phyloP scores from a whole-genome alignment of 2,888 invertebrate species.

The Polyommatus iphigenia region DNA sequence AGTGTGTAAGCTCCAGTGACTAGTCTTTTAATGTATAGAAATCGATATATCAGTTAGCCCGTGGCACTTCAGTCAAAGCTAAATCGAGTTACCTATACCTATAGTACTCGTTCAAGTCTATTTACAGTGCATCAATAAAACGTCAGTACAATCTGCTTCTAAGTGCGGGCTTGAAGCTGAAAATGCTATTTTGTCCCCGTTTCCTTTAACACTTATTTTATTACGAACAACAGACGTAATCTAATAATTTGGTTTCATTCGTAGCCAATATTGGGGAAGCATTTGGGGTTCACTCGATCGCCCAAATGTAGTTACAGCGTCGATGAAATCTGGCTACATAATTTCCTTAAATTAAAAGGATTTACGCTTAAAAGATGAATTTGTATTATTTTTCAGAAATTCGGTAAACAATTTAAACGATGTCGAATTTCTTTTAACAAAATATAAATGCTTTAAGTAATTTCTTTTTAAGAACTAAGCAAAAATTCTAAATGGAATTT shows the following conservation, averaged over 20 bases:
- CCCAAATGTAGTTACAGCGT: background rate
- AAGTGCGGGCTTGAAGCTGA: conserved; percentile 41
- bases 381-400: background rate
- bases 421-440: background rate
- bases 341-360: background rate
- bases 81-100: conserved; percentile 28
- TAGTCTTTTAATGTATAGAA: no score
- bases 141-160: conserved; percentile 42
- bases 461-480: background rate
- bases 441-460: background rate
- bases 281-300: conserved; percentile 17
- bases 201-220: conserved; percentile 39
- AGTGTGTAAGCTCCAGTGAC: no score
- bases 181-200: conserved; percentile 39
- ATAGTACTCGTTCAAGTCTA: conserved; percentile 37
- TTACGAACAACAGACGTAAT: conserved; percentile 1
- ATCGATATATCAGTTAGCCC: background rate
- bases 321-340: background rate
- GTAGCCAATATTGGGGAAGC: background rate
- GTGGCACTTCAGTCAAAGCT: background rate
- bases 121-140: conserved; percentile 58
- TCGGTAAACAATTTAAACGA: background rate
- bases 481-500: background rate
- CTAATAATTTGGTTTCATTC: conserved; percentile 7
- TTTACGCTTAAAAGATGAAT: background rate